Conservation (phyloP, 2,888 invertebrate species). For the Carpatolechia fugitivella region DNA sequence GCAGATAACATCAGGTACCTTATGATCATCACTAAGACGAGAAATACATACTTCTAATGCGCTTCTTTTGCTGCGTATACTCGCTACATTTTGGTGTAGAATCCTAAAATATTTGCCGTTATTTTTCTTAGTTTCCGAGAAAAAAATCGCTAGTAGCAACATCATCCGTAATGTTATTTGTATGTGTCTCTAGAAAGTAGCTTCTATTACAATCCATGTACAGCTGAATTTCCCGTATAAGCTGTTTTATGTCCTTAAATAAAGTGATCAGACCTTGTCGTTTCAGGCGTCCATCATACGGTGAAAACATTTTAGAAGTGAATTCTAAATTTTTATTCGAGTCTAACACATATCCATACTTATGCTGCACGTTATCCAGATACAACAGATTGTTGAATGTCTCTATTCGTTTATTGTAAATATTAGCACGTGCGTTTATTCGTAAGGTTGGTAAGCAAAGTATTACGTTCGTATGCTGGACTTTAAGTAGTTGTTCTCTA, state of each 20-base stretch:
- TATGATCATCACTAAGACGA: background rate
- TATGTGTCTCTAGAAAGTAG: background rate
- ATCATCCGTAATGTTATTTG: background rate
- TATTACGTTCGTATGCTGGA: background rate
- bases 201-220: background rate
- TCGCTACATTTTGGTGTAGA: background rate
- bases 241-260: background rate
- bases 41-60: background rate
- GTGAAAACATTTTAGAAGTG: slow-evolving; percentile 13
- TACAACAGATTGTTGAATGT: slow-evolving; percentile 13
- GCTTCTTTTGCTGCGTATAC: background rate
- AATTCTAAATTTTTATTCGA: slow-evolving; percentile 15
- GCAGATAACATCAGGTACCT: background rate
- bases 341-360: slow-evolving; percentile 16
- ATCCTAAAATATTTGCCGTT: background rate
- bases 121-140: background rate
- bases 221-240: background rate
- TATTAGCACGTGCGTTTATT: background rate
- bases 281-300: background rate
- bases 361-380: slow-evolving; percentile 6
- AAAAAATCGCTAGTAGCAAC: background rate
- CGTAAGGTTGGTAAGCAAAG: background rate
- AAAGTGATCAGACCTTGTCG: background rate
- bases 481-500: background rate
- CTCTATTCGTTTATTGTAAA: slow-evolving; percentile 17